Percentiles rank a stretch among this genome's conserved stretches.
Evolutionary conservation across 2,113 vertebrate species (phyloP).

Genomic region (Scolopax mira): DNA sequence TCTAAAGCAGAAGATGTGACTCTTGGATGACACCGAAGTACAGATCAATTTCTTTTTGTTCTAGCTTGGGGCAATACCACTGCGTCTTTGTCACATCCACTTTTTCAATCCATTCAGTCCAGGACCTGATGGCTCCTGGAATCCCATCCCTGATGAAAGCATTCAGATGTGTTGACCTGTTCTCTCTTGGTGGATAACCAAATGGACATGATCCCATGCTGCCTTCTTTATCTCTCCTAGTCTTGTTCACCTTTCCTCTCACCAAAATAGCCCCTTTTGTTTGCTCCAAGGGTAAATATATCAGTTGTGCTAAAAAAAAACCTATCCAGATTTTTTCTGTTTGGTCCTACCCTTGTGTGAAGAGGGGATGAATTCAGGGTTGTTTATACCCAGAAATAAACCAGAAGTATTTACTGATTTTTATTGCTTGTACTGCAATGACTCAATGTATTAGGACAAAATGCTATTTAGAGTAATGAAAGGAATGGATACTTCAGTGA

Average conservation of each 20-base stretch:
- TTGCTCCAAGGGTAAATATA: background rate
- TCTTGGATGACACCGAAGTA: background rate
- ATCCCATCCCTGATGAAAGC: background rate
- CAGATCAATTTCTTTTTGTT: background rate
- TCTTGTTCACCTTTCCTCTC: background rate
- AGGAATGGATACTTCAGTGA: slow-evolving; percentile 29
- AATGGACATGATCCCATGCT: background rate
- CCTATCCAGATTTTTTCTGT: background rate
- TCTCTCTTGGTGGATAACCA: background rate
- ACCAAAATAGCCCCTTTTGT: background rate
- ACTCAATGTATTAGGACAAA: slow-evolving; percentile 50
- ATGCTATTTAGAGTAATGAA: slow-evolving; percentile 53
- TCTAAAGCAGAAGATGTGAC: background rate
- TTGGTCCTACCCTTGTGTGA: slow-evolving; percentile 1
- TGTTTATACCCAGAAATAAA: slow-evolving; percentile 51
- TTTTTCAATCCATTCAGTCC: background rate
- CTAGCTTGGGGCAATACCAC: background rate
- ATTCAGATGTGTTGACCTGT: background rate
- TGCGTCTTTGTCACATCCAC: background rate
- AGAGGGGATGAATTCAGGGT: background rate
- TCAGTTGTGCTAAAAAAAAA: slow-evolving; percentile 27
- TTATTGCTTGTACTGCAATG: slow-evolving; percentile 38
- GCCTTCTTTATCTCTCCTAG: background rate
- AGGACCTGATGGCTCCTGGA: background rate
- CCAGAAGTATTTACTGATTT: slow-evolving; percentile 45